Evolutionary conservation across 2,888 invertebrate genomes (phyloP).

Genomic region (Omphaloscelis lunosa): DNA sequence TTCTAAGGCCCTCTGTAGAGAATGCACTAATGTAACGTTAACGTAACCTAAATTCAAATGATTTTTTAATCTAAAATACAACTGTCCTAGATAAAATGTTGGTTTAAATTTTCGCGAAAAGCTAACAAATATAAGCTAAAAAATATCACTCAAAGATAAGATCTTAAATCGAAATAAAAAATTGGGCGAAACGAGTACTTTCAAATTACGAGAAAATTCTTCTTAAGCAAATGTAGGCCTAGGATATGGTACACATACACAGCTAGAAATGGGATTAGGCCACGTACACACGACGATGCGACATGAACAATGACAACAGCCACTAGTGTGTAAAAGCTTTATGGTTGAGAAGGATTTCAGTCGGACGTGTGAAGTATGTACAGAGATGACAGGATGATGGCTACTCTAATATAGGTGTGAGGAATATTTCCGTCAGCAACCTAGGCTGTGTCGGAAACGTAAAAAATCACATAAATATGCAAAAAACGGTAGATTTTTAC

Average conservation of each 20-base stretch:
- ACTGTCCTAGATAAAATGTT: not conserved
- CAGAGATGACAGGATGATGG: not conserved
- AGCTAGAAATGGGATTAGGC: not conserved
- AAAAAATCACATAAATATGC: no score
- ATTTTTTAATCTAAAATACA: no score
- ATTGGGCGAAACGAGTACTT: not conserved
- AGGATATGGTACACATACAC: not conserved
- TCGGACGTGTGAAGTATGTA: slow-evolving; percentile 1
- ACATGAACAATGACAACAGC: not conserved
- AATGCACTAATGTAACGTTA: no score
- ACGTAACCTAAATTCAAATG: no score
- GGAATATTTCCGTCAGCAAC: not conserved
- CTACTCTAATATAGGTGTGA: not conserved
- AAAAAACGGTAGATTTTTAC: no score
- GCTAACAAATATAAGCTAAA: no score
- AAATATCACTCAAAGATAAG: not conserved
- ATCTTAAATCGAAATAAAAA: not conserved
- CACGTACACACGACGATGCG: not conserved
- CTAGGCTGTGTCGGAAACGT: not conserved
- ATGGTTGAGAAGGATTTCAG: slow-evolving; percentile 26
- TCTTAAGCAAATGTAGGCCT: not conserved
- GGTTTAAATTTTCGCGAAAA: not conserved
- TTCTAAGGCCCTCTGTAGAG: no score
- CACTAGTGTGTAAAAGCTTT: slow-evolving; percentile 9
- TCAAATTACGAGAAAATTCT: not conserved